phyloP scores from a whole-genome alignment of 23 tunicate genomes.

The Ascidia mentula region DNA sequence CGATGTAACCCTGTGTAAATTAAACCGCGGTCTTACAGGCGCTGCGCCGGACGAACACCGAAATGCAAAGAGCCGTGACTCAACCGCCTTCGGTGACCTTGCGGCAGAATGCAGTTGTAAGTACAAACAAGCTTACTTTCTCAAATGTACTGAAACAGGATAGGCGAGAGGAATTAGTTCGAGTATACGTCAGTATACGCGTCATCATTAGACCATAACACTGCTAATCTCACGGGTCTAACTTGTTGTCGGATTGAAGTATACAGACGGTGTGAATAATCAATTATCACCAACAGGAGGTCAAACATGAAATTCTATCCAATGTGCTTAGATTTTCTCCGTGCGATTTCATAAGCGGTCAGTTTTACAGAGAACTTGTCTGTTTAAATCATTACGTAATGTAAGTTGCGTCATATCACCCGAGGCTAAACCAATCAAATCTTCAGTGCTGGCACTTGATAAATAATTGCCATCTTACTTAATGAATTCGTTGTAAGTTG shows the following conservation, averaged over 20 bases:
- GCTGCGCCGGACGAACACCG: no score
- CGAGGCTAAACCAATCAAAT: not conserved
- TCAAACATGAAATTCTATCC: no score
- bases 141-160: not conserved
- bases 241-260: not conserved
- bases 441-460: not conserved
- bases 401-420: not conserved
- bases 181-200: not conserved
- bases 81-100: not conserved
- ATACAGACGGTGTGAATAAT: no score
- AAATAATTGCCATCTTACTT: not conserved
- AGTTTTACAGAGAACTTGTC: no score
- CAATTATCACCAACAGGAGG: no score
- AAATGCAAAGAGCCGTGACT: no score
- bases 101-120: not conserved
- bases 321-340: no score
- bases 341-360: no score
- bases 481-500: not conserved
- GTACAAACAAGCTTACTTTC: not conserved
- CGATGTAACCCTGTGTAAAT: no score
- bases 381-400: slow-evolving; percentile 1
- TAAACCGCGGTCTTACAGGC: no score
- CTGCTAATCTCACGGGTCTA: not conserved
- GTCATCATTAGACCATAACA: not conserved
- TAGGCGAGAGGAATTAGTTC: not conserved